Percentiles rank a stretch among this genome's conserved stretches.
phyloP scores from a whole-genome alignment of 1,140 invertebrate species.

The Phthorimaea operculella region DNA sequence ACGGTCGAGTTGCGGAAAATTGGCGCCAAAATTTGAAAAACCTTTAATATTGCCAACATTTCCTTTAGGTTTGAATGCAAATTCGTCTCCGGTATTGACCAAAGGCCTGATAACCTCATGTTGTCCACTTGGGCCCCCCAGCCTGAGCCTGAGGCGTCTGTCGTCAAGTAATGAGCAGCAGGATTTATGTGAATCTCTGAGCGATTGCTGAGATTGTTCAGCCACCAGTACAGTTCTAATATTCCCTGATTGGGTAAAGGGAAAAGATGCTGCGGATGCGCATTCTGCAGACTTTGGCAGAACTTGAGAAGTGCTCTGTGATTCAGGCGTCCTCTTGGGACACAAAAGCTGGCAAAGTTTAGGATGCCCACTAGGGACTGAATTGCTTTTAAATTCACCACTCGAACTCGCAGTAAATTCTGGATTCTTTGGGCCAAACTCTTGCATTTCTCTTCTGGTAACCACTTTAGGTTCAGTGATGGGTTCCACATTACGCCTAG shows the following conservation, averaged over 20 bases:
- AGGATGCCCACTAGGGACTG: conserved; percentile 13
- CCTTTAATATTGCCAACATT: conserved; percentile 20
- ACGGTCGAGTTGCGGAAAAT: conserved; percentile 11
- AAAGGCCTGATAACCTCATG: conserved; percentile 15
- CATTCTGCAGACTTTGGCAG: not conserved
- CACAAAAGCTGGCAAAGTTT: conserved; percentile 63
- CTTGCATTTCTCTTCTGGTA: conserved; percentile 8
- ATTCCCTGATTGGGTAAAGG: not conserved
- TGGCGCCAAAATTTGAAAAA: conserved; percentile 11
- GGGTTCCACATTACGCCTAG: conserved; percentile 14
- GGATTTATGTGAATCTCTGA: not conserved
- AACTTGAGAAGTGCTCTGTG: conserved; percentile 8
- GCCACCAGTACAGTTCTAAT: not conserved
- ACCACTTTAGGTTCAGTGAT: conserved; percentile 2
- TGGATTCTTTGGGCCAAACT: not conserved
- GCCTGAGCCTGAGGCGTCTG: conserved; percentile 2
- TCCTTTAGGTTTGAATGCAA: conserved; percentile 32
- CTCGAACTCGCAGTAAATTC: not conserved
- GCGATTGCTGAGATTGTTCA: not conserved
- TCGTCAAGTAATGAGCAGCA: not conserved
- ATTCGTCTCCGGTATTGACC: conserved; percentile 9
- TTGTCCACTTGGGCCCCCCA: conserved; percentile 1
- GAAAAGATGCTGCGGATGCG: not conserved
- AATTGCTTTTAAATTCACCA: conserved; percentile 7
- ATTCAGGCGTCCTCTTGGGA: conserved; percentile 56